Evolutionary conservation across 2,888 invertebrate species (phyloP).

Genomic region (Zygogramma bicolorata): DNA sequence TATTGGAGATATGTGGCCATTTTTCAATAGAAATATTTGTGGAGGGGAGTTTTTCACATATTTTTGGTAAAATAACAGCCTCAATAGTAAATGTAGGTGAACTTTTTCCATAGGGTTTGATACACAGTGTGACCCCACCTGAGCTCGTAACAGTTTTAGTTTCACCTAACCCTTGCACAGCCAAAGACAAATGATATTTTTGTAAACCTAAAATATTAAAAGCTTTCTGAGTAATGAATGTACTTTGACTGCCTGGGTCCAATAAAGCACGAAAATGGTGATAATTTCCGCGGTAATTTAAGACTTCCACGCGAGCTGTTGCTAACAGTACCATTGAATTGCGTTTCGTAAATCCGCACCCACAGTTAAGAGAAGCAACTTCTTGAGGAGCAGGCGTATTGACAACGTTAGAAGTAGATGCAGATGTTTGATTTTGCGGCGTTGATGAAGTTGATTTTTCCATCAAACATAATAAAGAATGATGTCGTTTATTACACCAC

Average conservation of each 20-base stretch:
- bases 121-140: background rate
- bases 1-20: background rate
- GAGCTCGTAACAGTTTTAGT: background rate
- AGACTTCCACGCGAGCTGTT: too few relatives aligned
- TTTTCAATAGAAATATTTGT: background rate
- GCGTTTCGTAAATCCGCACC: too few relatives aligned
- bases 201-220: background rate
- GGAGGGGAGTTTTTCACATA: background rate
- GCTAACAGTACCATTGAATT: too few relatives aligned
- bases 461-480: background rate
- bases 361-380: too few relatives aligned
- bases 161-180: background rate
- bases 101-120: background rate
- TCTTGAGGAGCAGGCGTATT: too few relatives aligned
- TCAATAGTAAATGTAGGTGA: background rate
- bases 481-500: too few relatives aligned
- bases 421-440: too few relatives aligned
- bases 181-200: background rate
- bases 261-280: background rate
- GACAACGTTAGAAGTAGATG: too few relatives aligned
- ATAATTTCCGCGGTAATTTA: too few relatives aligned
- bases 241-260: background rate
- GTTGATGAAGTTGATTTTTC: background rate
- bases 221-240: background rate
- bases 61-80: slow-evolving; percentile 4